Evolutionary conservation across 2,113 vertebrate genomes (phyloP).

Genomic region (Oryzias curvinotus): DNA sequence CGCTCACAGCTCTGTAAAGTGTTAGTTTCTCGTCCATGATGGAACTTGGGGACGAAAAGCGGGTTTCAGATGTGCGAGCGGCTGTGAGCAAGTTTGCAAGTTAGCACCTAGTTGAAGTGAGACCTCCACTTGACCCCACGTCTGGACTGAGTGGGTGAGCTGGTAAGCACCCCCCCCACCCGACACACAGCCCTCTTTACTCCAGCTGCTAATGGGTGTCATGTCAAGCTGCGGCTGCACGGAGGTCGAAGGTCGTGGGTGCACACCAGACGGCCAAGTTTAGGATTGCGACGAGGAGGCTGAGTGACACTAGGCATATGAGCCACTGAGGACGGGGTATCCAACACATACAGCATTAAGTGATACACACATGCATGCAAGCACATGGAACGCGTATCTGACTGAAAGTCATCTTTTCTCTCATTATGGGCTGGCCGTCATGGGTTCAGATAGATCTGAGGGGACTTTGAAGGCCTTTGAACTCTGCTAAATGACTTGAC

Average conservation of each 20-base stretch:
- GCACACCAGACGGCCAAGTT: constrained; percentile 69
- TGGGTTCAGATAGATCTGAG: constrained; percentile 94
- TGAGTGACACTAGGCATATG: constrained; percentile 76
- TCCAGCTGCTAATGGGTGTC: constrained; percentile 80
- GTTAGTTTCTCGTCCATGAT: constrained; percentile 79
- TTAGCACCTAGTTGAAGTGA: constrained; percentile 92
- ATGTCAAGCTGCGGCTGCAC: constrained; percentile 59
- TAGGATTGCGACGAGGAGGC: constrained; percentile 69
- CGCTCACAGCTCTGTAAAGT: constrained; percentile 78
- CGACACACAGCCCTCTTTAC: not conserved
- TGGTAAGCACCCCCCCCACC: not conserved
- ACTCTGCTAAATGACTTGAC: constrained; percentile 94
- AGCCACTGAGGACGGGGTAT: constrained; percentile 32
- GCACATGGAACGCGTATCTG: constrained; percentile 27
- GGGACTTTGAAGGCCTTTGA: constrained; percentile 93
- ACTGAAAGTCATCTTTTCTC: constrained; percentile 56
- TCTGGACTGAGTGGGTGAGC: constrained; percentile 56
- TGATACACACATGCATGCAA: not conserved
- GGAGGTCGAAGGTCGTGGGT: constrained; percentile 59
- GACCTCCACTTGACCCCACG: constrained; percentile 78
- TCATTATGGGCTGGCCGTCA: constrained; percentile 80
- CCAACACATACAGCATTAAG: constrained; percentile 14
- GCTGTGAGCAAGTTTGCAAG: constrained; percentile 96
- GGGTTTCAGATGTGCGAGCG: constrained; percentile 76
- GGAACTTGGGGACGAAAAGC: constrained; percentile 24